These are phyloP conservation scores for Pandion haliaetus DNA, from an alignment of 2,113 vertebrate species.

Conservation along the genomic window DNA sequence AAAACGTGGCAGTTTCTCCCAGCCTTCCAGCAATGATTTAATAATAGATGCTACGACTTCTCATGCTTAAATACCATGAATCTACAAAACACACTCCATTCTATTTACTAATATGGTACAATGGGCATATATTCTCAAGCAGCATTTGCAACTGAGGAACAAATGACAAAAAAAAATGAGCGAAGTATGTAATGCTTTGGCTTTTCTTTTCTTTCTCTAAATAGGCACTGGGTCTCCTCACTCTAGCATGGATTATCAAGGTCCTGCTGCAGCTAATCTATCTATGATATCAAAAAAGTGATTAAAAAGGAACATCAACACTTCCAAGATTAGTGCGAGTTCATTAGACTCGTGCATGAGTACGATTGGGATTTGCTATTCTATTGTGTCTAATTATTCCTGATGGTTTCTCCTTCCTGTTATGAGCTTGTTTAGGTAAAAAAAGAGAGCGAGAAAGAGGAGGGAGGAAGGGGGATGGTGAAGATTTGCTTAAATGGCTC, in stretches of 20 bases:
- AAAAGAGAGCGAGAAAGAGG: conserved; percentile 18
- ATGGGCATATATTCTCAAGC: not conserved
- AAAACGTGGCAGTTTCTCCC: conserved; percentile 6
- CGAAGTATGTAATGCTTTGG: not conserved
- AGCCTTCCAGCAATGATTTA: conserved; percentile 47
- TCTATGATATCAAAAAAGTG: conserved; percentile 50
- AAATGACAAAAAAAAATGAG: not conserved
- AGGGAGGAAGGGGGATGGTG: conserved; percentile 47
- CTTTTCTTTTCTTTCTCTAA: not conserved
- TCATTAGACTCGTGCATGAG: conserved; percentile 28
- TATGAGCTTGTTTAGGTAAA: conserved; percentile 58
- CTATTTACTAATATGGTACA: conserved; percentile 7
- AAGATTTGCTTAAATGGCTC: conserved; percentile 67
- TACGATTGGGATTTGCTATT: conserved; percentile 42
- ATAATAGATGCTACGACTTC: conserved; percentile 46
- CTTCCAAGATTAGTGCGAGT: conserved; percentile 30
- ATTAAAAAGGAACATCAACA: conserved; percentile 47
- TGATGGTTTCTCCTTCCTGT: conserved; percentile 60
- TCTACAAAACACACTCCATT: conserved; percentile 7
- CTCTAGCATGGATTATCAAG: not conserved
- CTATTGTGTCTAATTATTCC: conserved; percentile 58
- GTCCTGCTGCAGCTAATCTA: conserved; percentile 37
- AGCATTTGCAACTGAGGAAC: not conserved
- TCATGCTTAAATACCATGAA: conserved; percentile 8
- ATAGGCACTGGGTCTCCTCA: not conserved